Evolutionary conservation across 2,888 invertebrate genomes (phyloP).

Genomic region (Steromphala cineraria): DNA sequence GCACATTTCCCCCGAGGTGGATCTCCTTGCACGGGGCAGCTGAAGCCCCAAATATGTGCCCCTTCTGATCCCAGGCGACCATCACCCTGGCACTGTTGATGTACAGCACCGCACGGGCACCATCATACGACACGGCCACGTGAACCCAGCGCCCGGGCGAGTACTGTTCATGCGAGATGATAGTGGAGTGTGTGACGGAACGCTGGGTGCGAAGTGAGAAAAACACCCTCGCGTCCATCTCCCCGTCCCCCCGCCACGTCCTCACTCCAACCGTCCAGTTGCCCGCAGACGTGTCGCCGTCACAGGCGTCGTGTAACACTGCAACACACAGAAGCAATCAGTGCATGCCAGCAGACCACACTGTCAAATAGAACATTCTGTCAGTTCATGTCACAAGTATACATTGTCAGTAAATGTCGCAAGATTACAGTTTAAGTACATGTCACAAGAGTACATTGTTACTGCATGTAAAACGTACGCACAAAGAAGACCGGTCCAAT

Average conservation of each 20-base stretch:
- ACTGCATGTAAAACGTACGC: no score
- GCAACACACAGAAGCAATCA: not conserved
- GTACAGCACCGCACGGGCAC: constrained; percentile 51
- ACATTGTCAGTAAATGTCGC: not conserved
- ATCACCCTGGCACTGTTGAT: constrained; percentile 61
- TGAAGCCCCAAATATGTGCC: constrained; percentile 46
- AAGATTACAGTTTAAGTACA: no score
- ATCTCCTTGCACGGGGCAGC: constrained; percentile 50
- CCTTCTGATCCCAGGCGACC: constrained; percentile 46
- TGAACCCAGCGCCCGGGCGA: constrained; percentile 56
- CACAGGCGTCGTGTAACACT: constrained; percentile 57
- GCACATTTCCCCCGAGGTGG: constrained; percentile 54
- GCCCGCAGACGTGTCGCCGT: constrained; percentile 14
- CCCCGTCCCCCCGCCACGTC: constrained; percentile 29
- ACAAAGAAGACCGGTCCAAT: no score
- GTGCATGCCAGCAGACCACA: not conserved
- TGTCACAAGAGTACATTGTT: no score
- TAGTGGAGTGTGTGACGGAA: constrained; percentile 32
- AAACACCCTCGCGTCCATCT: constrained; percentile 46
- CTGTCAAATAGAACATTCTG: no score
- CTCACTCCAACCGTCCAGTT: constrained; percentile 58
- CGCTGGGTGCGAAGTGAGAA: constrained; percentile 55
- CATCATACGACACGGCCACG: constrained; percentile 61
- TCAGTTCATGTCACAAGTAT: not conserved
- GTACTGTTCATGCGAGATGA: constrained; percentile 49